Evolutionary conservation across 2,888 invertebrate genomes (phyloP), one percentile per base, ranked within the genome.

Genomic region (Sthenelais limicola): DNA sequence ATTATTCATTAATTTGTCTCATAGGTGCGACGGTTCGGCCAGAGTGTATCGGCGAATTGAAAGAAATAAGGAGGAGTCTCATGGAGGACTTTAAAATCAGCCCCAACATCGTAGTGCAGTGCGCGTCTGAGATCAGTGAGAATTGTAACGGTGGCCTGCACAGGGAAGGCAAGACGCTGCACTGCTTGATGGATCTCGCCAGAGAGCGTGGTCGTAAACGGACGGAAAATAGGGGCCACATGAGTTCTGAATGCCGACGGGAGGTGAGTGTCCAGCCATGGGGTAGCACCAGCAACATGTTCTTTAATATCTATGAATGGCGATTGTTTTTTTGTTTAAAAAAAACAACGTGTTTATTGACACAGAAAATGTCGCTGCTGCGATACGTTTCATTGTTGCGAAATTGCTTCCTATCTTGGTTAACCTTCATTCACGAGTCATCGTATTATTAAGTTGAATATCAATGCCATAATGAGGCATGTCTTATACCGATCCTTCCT

Each of bases 61-160:
- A 92, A 77, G 94, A 95, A 82, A 96, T 98, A 86, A 91, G 98
- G 26, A 92, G 93, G 86, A 93, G 94, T 74, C 90, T 99, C 21
- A 93, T 98, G 93, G 94, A 95, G 83, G 97, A 98, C 88, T 98
- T 94, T 86, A 91, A 94, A 80, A 90, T 99, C 24, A 96, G 95
- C 12, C 98, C 98, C 4, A 97, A 98, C 88, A 91, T 98, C 15
- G 71, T 75, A 7, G 33, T 35, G 15, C 12, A 32, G 18, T 75
- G 75, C 35, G 18, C 21, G 26, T 7, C 15, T 3, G 75, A 75
- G 84, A 96, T 97, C 79, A 89, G 91, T 24, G 90, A 90, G 0
- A 47, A 80, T 26, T 82, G 82, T 72, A 71, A 92, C 92, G 96
- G 87, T 90, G 96, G 87, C 90, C 78, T 88, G 72, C 94, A 94